Conservation (phyloP, 2,888 invertebrate genomes). For the Lithophane semibrunnea region DNA sequence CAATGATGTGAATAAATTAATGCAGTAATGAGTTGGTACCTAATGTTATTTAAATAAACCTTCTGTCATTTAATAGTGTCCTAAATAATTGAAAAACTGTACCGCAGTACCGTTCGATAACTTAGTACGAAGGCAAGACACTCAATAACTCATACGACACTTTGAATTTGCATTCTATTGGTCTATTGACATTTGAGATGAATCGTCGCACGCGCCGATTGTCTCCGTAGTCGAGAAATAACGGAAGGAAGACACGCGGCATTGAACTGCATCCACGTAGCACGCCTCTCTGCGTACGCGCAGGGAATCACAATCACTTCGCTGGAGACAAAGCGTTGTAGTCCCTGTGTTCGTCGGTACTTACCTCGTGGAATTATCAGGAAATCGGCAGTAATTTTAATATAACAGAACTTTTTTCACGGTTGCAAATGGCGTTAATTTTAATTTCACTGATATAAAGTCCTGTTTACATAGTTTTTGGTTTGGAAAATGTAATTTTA, state of each 20-base stretch:
- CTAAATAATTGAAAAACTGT: slow-evolving; percentile 40
- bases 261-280: slow-evolving; percentile 74
- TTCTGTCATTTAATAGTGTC: slow-evolving; percentile 34
- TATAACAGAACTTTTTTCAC: slow-evolving; percentile 5
- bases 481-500: not conserved
- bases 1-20: slow-evolving; percentile 16
- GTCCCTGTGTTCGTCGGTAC: slow-evolving; percentile 34
- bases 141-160: slow-evolving; percentile 33
- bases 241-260: slow-evolving; percentile 84
- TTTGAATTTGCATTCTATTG: slow-evolving; percentile 71
- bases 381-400: slow-evolving; percentile 11
- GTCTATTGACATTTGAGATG: slow-evolving; percentile 76
- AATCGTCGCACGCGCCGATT: slow-evolving; percentile 63
- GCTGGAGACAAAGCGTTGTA: slow-evolving; percentile 56
- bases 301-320: slow-evolving; percentile 72
- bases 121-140: slow-evolving; percentile 29
- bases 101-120: slow-evolving; percentile 55
- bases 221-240: slow-evolving; percentile 72
- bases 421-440: not conserved
- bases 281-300: slow-evolving; percentile 63
- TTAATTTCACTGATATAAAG: slow-evolving; percentile 18
- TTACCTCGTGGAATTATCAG: slow-evolving; percentile 44
- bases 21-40: not conserved
- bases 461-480: not conserved
- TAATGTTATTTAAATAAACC: slow-evolving; percentile 39